These are phyloP conservation scores for Struthidea cinerea DNA, from an alignment of 2,113 vertebrate species.

Conservation along the genomic window DNA sequence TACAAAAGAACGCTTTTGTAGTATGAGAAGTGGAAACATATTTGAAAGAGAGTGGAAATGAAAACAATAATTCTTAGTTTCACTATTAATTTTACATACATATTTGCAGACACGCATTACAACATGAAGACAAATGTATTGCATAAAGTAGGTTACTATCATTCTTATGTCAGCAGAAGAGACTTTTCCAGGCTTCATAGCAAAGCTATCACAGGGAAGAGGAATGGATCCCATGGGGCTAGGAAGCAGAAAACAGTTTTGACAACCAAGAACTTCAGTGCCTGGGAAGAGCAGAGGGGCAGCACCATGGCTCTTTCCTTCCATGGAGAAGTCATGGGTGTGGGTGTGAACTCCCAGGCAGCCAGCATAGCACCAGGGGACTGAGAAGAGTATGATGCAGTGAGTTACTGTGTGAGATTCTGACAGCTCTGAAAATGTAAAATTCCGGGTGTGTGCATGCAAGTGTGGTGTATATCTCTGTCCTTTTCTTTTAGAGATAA, in stretches of 20 bases:
- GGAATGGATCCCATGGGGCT: background rate
- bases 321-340: fast-evolving
- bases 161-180: background rate
- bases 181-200: background rate
- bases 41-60: background rate
- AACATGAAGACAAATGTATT: background rate
- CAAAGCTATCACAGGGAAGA: background rate
- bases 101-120: background rate
- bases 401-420: background rate
- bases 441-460: fast-evolving
- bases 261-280: background rate
- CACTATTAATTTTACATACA: background rate
- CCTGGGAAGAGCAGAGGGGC: background rate
- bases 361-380: fast-evolving
- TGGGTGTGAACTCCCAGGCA: background rate
- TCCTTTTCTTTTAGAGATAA: background rate
- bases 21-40: background rate
- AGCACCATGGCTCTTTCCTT: fast-evolving
- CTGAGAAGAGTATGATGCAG: background rate
- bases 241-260: background rate
- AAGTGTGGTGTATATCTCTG: too few species aligned
- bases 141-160: background rate
- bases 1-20: background rate
- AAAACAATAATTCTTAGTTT: background rate
- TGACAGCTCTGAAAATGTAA: background rate